These are phyloP conservation scores for Gastracanthus pulcherrimus DNA, from an alignment of 2,888 invertebrate genomes.

Conservation along the genomic window DNA sequence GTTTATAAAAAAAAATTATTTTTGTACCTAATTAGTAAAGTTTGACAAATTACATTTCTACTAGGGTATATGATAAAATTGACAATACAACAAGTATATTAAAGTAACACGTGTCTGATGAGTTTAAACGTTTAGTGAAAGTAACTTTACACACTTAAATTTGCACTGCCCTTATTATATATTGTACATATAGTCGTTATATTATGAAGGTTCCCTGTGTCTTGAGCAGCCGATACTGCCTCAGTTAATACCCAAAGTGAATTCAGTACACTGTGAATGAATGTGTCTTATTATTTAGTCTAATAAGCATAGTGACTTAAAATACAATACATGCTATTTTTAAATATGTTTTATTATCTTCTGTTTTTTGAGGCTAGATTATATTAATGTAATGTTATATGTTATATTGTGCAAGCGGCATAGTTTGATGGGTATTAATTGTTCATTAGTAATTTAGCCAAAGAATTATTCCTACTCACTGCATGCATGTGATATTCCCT, in stretches of 20 bases:
- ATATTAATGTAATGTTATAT: neutral
- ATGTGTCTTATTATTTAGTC: too few relatives aligned
- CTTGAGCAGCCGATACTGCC: neutral
- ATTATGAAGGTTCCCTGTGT: neutral
- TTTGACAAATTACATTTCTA: too few relatives aligned
- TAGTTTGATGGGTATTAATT: neutral
- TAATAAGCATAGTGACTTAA: too few relatives aligned
- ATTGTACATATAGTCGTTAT: neutral
- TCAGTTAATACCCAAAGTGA: neutral
- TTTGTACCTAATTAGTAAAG: too few relatives aligned
- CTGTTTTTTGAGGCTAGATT: neutral
- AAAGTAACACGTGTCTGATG: too few relatives aligned
- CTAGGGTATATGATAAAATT: too few relatives aligned
- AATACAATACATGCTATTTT: neutral
- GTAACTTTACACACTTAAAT: too few relatives aligned
- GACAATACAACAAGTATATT: too few relatives aligned
- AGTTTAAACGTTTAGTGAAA: too few relatives aligned
- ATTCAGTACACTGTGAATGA: neutral
- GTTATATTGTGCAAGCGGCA: neutral
- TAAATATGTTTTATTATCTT: neutral
- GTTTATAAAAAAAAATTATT: too few relatives aligned
- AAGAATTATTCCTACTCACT: conserved; percentile 40
- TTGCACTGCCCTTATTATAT: neutral
- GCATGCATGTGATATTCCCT: conserved; percentile 6
- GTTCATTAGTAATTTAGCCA: conserved; percentile 37